Base-by-base conservation (phyloP, 2,888 invertebrate species). In the Macrophya annulata region DNA sequence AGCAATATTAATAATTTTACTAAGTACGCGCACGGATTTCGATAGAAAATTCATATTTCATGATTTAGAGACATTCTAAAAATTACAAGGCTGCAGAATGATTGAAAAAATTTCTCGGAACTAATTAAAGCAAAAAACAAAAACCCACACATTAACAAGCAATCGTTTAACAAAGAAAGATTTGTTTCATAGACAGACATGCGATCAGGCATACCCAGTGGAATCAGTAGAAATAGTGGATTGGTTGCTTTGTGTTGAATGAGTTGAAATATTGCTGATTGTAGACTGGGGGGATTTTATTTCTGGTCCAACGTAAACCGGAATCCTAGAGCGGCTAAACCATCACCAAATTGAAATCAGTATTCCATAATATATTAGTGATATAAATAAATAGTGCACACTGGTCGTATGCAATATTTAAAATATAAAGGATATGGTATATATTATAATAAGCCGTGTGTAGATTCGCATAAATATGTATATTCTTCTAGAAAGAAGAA, bases 291-390 rank as follows among this genome's bases (percentile, higher is more conserved):
- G 94, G 91, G 95, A 94, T 91, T 95, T 95, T 88, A 95, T 95
- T 89, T 95, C 95, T 90, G 94, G 92, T 89, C 96, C 96, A 90
- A 96, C 95, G 94, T 96, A 96, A 87, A 96, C 95, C 88, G 96
- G 97, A 92, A 96, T 97, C 95, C 96, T 96, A 92, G 96, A 96
- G 88, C 96, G 95, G 93, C 95, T 95, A 90, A 94, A 95, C 93
- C 95, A 94, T 95, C 95, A 93, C 94, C 94, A 95, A 87, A 87
- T 86, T 86, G 87, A 82, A 59, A 79, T 85, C 68, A 85, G 77
- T 77, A 45, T 81, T 25, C 15, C 15, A 76, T 62, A 17, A 76
- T 59, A 51, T 62, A 17, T 77, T 31, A 59, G 8, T 10, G 43
- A 81, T 62, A 59, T n/a, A 43, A 37, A 62, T 81, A 51, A 17